Evolutionary conservation across 2,113 vertebrate species (phyloP).

Genomic region (Cardinalis cardinalis): DNA sequence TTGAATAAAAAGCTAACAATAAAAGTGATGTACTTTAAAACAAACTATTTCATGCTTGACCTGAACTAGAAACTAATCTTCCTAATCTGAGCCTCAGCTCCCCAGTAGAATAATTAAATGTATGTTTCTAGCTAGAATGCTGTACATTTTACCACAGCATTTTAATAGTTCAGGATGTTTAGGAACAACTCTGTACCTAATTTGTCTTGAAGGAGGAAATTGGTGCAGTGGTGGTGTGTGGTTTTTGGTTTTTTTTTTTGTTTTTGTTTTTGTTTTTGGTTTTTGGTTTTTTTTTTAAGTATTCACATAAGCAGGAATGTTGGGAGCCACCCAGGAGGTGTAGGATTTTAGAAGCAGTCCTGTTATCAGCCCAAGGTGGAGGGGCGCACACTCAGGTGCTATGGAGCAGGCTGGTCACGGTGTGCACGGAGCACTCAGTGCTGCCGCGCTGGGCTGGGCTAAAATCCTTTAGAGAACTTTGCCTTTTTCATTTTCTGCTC

Average conservation of each 20-base stretch:
- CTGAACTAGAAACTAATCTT: background rate
- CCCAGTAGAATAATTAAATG: background rate
- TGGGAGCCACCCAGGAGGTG: background rate
- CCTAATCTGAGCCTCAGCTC: background rate
- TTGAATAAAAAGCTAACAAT: background rate
- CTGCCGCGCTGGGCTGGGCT: too few species aligned
- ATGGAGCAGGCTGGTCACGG: background rate
- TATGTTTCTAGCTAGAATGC: background rate
- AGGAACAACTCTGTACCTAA: background rate
- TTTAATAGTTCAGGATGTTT: background rate
- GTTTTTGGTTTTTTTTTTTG: fast-evolving
- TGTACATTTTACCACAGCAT: background rate
- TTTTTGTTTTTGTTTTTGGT: too few species aligned
- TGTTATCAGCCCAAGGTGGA: background rate
- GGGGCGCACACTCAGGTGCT: fast-evolving
- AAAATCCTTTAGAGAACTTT: background rate
- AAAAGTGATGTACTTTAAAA: background rate
- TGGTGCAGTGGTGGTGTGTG: fast-evolving
- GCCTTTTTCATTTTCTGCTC: background rate
- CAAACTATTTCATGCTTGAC: background rate
- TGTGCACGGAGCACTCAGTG: too few species aligned
- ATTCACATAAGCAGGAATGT: fast-evolving
- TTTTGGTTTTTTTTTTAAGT: too few species aligned
- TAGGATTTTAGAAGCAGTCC: background rate
- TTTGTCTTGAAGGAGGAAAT: background rate